phyloP scores from a whole-genome alignment of 2,888 invertebrate species.

The Hoplodrina ambigua region DNA sequence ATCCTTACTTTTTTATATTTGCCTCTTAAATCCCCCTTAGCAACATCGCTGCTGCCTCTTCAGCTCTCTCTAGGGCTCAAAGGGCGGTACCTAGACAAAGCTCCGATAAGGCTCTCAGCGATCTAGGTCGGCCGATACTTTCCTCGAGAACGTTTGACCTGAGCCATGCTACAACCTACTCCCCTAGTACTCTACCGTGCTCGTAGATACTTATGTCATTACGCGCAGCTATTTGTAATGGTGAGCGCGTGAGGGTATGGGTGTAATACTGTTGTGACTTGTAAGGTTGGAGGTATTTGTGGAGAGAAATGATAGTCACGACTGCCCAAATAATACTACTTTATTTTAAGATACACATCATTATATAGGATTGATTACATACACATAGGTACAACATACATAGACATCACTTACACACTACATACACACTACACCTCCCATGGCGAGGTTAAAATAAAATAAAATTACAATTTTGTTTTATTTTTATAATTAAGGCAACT shows the following conservation, averaged over 20 bases:
- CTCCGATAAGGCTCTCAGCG: slow-evolving; percentile 53
- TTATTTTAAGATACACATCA: too few relatives aligned
- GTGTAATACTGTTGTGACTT: not conserved
- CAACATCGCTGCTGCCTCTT: slow-evolving; percentile 27
- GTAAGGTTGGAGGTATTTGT: too few relatives aligned
- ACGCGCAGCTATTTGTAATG: not conserved
- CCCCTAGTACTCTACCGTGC: slow-evolving; percentile 5
- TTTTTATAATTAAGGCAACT: too few relatives aligned
- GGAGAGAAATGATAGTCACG: too few relatives aligned
- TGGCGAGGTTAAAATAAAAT: too few relatives aligned
- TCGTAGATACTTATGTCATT: not conserved
- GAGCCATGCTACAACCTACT: slow-evolving; percentile 15
- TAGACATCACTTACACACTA: too few relatives aligned
- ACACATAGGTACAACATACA: too few relatives aligned
- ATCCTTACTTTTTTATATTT: slow-evolving; percentile 17
- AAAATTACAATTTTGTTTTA: too few relatives aligned
- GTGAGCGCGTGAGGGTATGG: not conserved
- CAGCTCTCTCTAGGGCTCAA: slow-evolving; percentile 35
- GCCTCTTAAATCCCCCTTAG: slow-evolving; percentile 15
- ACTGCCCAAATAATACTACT: too few relatives aligned
- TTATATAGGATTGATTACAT: too few relatives aligned
- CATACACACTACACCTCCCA: too few relatives aligned
- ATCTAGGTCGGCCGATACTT: slow-evolving; percentile 64
- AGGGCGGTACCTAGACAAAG: slow-evolving; percentile 57
- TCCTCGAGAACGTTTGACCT: slow-evolving; percentile 51